These are phyloP conservation scores for Caenorhabditis japonica DNA, from an alignment of 2,888 invertebrate genomes.

Conservation along the genomic window DNA sequence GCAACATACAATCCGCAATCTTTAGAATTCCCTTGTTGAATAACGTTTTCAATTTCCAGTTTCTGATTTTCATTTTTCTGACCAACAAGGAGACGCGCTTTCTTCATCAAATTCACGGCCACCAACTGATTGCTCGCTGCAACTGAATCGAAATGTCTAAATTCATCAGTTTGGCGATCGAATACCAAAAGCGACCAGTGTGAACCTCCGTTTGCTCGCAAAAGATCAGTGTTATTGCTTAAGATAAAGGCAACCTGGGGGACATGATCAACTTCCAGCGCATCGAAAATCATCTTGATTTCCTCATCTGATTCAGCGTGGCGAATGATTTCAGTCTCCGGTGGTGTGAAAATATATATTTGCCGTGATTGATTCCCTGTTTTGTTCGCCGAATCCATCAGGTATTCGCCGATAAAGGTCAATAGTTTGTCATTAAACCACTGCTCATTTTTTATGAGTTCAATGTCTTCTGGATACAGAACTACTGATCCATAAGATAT, in stretches of 20 bases:
- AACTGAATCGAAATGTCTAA: conserved; percentile 55
- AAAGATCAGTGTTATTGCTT: conserved; percentile 55
- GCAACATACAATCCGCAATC: conserved; percentile 66
- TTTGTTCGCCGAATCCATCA: conserved; percentile 21
- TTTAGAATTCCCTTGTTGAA: conserved; percentile 54
- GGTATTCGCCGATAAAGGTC: conserved; percentile 59
- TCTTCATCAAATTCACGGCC: conserved; percentile 4
- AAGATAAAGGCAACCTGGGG: conserved; percentile 59
- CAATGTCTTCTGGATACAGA: conserved; percentile 6
- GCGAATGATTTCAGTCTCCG: conserved; percentile 43
- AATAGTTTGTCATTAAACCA: conserved; percentile 67
- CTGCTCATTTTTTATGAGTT: conserved; percentile 34
- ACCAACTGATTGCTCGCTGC: neutral
- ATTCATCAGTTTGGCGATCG: conserved; percentile 22
- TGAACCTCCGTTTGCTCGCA: conserved; percentile 34
- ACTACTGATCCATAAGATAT: conserved; percentile 30
- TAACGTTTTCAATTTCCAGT: neutral
- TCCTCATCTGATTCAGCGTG: conserved; percentile 5
- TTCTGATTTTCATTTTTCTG: neutral
- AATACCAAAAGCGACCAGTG: conserved; percentile 63
- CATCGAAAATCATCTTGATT: conserved; percentile 29
- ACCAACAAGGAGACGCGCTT: conserved; percentile 8
- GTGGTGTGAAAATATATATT: conserved; percentile 40
- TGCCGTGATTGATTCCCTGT: neutral
- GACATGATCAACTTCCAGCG: conserved; percentile 5